A percentile compares a stretch with the other conserved stretches of the same genome.
Evolutionary conservation across 2,113 vertebrate species (phyloP).

Genomic region (Muntiacus reevesi): DNA sequence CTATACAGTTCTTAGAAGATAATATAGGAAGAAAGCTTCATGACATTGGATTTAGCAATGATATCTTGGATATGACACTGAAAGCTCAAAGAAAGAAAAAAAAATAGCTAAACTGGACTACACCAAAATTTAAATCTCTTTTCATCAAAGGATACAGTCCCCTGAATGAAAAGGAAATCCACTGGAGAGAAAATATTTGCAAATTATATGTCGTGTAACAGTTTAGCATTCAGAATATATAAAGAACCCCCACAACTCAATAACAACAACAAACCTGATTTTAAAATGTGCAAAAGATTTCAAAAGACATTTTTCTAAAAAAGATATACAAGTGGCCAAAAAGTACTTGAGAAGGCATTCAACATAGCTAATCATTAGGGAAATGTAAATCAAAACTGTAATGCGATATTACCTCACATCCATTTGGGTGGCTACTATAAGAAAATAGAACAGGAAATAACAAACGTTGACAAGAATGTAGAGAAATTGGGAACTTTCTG

Average conservation of each 20-base stretch:
- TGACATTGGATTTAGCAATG: background rate
- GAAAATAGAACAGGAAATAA: background rate
- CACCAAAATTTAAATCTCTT: background rate
- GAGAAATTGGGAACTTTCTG: background rate
- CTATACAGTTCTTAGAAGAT: background rate
- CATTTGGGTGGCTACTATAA: background rate
- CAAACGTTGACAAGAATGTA: background rate
- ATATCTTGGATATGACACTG: background rate
- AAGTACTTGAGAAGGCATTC: background rate
- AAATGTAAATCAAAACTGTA: background rate
- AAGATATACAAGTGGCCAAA: background rate
- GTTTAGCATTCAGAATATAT: background rate
- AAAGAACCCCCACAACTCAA: background rate
- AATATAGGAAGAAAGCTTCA: background rate
- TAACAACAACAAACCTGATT: background rate
- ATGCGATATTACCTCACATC: background rate
- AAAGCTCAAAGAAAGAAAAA: background rate
- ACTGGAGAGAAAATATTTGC: background rate
- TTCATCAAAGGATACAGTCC: background rate
- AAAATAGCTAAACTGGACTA: background rate
- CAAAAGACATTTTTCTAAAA: background rate
- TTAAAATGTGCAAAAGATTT: background rate
- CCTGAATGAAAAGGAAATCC: background rate
- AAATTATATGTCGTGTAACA: background rate
- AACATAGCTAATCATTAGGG: background rate